A percentile compares a stretch with the other conserved stretches of the same genome.
These are phyloP conservation scores for Synergus japonicus DNA, from an alignment of 2,888 invertebrate species.

Conservation along the genomic window DNA sequence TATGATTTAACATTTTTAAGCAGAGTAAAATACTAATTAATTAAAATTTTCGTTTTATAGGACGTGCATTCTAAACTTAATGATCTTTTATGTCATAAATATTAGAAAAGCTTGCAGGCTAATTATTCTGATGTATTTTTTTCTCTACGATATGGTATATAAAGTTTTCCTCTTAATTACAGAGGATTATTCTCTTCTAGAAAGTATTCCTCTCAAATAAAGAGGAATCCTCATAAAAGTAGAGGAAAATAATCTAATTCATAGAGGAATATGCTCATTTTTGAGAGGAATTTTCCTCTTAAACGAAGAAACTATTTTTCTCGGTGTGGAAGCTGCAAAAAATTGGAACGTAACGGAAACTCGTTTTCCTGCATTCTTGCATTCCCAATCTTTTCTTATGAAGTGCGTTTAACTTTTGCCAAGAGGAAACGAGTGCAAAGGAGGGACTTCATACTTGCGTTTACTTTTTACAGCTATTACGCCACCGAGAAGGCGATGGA, in stretches of 20 bases:
- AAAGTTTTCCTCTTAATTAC: too few species aligned
- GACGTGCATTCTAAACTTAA: neutral
- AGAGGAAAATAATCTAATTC: too few species aligned
- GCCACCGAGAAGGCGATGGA: neutral
- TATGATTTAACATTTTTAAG: neutral
- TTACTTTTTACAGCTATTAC: constrained; percentile 5
- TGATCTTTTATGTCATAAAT: neutral
- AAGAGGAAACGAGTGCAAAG: constrained; percentile 1
- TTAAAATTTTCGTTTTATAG: too few species aligned
- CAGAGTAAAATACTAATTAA: too few species aligned
- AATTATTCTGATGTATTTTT: too few species aligned
- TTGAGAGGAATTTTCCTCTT: too few species aligned
- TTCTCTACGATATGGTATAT: too few species aligned
- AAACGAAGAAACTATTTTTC: too few species aligned
- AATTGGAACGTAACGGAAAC: constrained; percentile 44
- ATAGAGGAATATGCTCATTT: too few species aligned
- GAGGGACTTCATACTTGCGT: neutral
- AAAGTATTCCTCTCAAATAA: too few species aligned
- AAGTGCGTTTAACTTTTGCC: constrained; percentile 4
- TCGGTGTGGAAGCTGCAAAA: constrained; percentile 25
- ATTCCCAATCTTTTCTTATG: constrained; percentile 14
- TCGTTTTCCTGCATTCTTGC: constrained; percentile 43
- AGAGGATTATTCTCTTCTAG: too few species aligned
- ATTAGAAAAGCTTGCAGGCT: neutral
- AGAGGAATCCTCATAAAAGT: too few species aligned